A percentile compares a stretch with the other conserved stretches of the same genome.
These are phyloP conservation scores for Eucera pruinosa DNA, from an alignment of 2,888 invertebrate genomes.

Conservation along the genomic window DNA sequence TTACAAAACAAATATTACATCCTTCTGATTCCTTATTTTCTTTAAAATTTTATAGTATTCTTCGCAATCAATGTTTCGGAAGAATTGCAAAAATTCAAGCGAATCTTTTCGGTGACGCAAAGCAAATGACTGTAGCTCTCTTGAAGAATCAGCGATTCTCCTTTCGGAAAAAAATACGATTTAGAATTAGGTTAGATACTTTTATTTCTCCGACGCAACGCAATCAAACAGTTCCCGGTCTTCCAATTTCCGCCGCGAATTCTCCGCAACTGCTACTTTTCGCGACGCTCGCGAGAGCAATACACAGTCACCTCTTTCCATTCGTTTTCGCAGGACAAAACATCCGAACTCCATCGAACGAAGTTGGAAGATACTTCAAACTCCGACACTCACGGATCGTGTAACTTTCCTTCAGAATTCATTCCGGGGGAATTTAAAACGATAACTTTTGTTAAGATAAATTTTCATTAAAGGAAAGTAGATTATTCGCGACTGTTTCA, in stretches of 20 bases:
- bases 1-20: too few species aligned
- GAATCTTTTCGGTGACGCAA: too few species aligned
- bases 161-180: not conserved
- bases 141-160: too few species aligned
- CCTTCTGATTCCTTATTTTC: too few species aligned
- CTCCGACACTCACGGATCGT: conserved; percentile 18
- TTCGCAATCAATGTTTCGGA: too few species aligned
- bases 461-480: too few species aligned
- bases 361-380: conserved; percentile 1
- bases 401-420: not conserved
- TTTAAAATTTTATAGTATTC: too few species aligned
- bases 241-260: conserved; percentile 30
- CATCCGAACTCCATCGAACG: conserved; percentile 30
- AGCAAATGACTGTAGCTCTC: too few species aligned
- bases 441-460: not conserved
- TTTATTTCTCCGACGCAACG: not conserved
- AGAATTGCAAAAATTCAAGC: too few species aligned
- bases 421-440: not conserved
- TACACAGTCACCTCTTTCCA: not conserved
- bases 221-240: conserved; percentile 27
- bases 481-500: too few species aligned
- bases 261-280: not conserved
- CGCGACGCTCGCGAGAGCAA: conserved; percentile 17
- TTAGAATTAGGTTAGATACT: conserved; percentile 11
- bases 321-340: conserved; percentile 34